Percentiles rank a stretch among this genome's conserved stretches.
phyloP scores from a whole-genome alignment of 1,140 invertebrate genomes.

The Sinella curviseta region DNA sequence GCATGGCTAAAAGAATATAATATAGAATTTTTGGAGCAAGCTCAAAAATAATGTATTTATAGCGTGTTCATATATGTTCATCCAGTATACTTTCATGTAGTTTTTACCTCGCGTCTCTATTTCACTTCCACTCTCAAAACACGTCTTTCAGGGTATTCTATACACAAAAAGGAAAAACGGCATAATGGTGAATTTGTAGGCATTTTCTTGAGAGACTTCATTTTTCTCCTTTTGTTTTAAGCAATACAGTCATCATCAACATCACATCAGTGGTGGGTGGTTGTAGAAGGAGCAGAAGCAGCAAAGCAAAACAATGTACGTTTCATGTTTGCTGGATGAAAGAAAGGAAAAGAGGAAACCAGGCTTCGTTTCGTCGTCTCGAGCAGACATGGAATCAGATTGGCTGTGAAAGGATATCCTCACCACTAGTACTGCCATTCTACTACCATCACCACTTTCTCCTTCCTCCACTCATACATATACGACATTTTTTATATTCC shows the following conservation, averaged over 20 bases:
- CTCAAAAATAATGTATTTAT: not conserved
- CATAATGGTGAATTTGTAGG: not conserved
- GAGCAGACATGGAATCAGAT: constrained; percentile 7
- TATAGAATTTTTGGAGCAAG: not conserved
- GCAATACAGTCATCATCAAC: not conserved
- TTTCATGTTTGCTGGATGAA: not conserved
- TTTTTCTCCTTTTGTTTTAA: not conserved
- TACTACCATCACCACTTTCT: not conserved
- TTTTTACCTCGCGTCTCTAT: not conserved
- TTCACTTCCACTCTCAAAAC: not conserved
- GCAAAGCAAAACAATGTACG: not conserved
- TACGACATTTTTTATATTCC: too few relatives aligned
- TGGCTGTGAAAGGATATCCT: constrained; percentile 22
- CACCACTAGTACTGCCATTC: not conserved
- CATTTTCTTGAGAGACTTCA: not conserved
- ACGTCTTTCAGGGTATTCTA: too few relatives aligned
- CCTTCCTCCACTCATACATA: not conserved
- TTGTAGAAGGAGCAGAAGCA: not conserved
- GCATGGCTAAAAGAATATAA: too few relatives aligned
- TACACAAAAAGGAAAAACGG: not conserved
- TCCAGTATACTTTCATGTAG: not conserved
- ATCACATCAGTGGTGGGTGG: not conserved
- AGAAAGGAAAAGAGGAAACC: not conserved
- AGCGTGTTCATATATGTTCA: not conserved
- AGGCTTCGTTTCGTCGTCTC: not conserved